Base-by-base conservation (phyloP, 2,888 invertebrate genomes). In the Lysandra bellargus region DNA sequence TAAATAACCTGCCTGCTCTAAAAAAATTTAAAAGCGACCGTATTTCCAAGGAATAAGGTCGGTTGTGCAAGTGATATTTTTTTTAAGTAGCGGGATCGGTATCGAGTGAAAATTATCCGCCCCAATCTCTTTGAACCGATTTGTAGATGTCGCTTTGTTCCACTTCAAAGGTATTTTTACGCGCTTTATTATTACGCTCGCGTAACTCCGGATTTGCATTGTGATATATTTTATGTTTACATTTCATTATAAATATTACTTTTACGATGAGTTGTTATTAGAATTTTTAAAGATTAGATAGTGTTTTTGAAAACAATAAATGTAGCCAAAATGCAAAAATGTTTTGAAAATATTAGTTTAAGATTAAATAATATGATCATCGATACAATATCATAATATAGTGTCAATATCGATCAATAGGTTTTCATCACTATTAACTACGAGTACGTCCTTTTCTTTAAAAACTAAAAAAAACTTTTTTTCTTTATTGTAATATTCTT, bases 81-180 rank as follows among this genome's bases (percentile, higher is more conserved):
- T 87, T 87, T 84, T 81, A 86, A 90, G 88, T 90, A 88, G 89
- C 88, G 83, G 84, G 88, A 89, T 91, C 85, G 84, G 88, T 89
- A 89, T 89, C 87, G 87, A 89, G 91, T 90, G 91, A 89, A 90
- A 91, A 92, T 91, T 89, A 89, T 91, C 84, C 86, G 85, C 84
- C 84, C 83, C 85, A 84, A 88, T 91, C 88, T 87, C 88, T 91
- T 91, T 91, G 91, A 91, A 89, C 85, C 87, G 91, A 91, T 92
- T 92, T 89, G 86, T 87, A 87, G 84, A 84, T 86, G 87, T 87
- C 89, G 81, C 87, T 89, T 93, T 93, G 92, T 93, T 88, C 87
- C 83, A 88, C 88, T 87, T 92, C 91, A 92, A 93, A 93, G 89
- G 86, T 85, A 86, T 89, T 89, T 88, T 89, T 88, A 86, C 85